Evolutionary conservation across 2,797 vertebrate species (phyloP), one percentile per base, ranked within the genome.

Genomic region (Agapornis canus): DNA sequence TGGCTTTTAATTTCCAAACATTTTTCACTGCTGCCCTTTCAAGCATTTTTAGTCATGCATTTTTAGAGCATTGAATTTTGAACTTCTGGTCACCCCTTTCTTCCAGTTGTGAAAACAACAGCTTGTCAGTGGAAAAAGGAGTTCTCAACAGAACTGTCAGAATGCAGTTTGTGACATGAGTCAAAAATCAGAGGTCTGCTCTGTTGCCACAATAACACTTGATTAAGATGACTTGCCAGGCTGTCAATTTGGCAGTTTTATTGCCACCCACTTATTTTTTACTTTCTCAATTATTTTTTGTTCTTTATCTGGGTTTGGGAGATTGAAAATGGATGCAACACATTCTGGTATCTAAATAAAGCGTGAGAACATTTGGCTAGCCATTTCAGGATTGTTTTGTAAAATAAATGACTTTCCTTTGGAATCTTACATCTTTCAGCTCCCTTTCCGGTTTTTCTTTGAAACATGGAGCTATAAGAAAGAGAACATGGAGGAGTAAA

Each of bases 81-180:
- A 94, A 95, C 88, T 93, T 91, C 77, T 93, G 82, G 49, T 96
- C 90, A 93, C 83, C 94, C 37, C 57, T 93, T 77, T 94, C 81
- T 91, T 91, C 89, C 89, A 92, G 88, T 94, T 96, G 90, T 94
- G 86, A 89, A 94, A 96, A 94, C 91, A 96, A 91, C 57, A 66
- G 42, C 73, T 86, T 91, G 60, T 93, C 86, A 95, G 79, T 64
- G 35, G 47, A 60, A 89, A 89, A 96, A 83, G 43, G 59, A 94
- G 69, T 56, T 94, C 89, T 94, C 88, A 90, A 87, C 66, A 84
- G 63, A 92, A 25, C 70, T 86, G 69, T 86, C 79, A 78, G 81
- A 66, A 69, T 49, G 57, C 65, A 69, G 70, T 91, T 90, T 80
- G 88, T 81, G 93, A 82, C 83, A 66, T 27, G 57, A 94, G 86